phyloP scores from a whole-genome alignment of 1,140 invertebrate genomes.

The Hetaerina americana region DNA sequence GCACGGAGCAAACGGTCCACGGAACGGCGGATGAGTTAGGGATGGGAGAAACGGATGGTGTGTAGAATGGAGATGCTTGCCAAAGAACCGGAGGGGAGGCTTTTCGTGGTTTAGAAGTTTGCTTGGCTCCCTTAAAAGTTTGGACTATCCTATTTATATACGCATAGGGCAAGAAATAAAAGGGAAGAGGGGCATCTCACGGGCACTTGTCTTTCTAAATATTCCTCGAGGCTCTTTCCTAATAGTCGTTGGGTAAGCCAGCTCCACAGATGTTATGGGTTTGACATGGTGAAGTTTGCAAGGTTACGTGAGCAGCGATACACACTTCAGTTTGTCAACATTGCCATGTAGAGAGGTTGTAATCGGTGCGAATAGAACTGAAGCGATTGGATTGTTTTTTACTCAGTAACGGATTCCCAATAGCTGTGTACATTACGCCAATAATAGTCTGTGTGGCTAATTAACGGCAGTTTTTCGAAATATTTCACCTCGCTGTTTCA shows the following conservation, averaged over 20 bases:
- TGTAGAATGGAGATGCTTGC: too few relatives aligned
- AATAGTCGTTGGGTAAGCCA: not conserved
- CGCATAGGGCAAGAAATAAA: not conserved
- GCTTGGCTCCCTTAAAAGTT: not conserved
- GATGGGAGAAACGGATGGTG: too few relatives aligned
- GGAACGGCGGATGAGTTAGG: too few relatives aligned
- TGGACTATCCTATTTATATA: not conserved
- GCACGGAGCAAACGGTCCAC: too few relatives aligned
- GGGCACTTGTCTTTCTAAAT: not conserved
- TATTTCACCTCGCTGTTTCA: too few relatives aligned
- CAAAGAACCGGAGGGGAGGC: not conserved
- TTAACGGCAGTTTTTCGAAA: too few relatives aligned
- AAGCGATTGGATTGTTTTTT: not conserved
- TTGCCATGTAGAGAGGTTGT: not conserved
- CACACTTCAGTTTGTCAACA: not conserved
- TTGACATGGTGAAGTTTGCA: not conserved
- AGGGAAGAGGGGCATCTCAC: not conserved
- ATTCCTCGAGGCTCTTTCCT: not conserved
- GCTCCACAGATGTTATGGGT: not conserved
- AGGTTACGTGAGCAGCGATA: not conserved
- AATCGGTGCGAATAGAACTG: not conserved
- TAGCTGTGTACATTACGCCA: too few relatives aligned
- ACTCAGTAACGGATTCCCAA: not conserved
- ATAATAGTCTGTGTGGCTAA: too few relatives aligned
- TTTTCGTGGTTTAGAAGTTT: not conserved